These are phyloP conservation scores for Sinocyclocheilus anshuiensis DNA, from an alignment of 2,113 vertebrate species.

Conservation along the genomic window DNA sequence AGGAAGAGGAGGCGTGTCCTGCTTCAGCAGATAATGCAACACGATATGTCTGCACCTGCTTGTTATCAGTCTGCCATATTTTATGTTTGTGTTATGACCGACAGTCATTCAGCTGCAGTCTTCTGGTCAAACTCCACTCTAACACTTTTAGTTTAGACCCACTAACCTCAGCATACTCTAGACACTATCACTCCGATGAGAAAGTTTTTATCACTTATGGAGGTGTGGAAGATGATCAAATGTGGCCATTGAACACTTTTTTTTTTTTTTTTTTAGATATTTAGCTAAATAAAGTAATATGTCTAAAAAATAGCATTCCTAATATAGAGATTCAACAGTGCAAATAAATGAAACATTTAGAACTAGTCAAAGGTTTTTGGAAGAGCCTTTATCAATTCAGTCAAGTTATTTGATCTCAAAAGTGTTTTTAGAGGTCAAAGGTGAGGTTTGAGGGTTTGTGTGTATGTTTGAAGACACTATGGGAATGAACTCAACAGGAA, in stretches of 20 bases:
- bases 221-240: background rate
- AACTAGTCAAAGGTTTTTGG: background rate
- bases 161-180: constrained; percentile 19
- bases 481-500: constrained; percentile 51
- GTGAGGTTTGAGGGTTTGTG: constrained; percentile 14
- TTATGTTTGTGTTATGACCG: constrained; percentile 40
- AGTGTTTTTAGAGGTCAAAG: constrained; percentile 19
- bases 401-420: background rate
- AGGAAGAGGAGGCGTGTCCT: background rate
- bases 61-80: constrained; percentile 37
- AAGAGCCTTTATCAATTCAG: constrained; percentile 1
- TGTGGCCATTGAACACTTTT: no score
- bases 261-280: no score
- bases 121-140: background rate
- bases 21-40: background rate
- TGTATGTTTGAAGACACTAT: constrained; percentile 26
- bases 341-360: background rate
- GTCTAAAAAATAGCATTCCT: background rate
- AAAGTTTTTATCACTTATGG: constrained; percentile 12
- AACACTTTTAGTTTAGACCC: background rate
- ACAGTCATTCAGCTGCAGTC: background rate
- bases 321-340: background rate
- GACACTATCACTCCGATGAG: background rate
- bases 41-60: constrained; percentile 19
- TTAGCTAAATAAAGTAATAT: no score